phyloP scores from a whole-genome alignment of 2,888 invertebrate species.

The Drosophila borborema region DNA sequence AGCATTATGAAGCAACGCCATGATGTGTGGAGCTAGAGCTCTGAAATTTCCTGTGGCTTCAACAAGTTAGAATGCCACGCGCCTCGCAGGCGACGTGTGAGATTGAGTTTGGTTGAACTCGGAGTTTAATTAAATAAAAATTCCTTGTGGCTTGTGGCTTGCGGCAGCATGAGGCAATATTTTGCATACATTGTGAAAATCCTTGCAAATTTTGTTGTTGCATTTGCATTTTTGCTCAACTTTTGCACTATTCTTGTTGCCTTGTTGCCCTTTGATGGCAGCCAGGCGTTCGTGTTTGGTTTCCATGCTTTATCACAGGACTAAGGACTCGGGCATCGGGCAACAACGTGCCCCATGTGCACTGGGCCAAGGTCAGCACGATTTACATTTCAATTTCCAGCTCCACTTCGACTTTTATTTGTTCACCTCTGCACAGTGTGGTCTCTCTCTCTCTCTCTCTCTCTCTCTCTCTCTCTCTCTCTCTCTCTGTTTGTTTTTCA shows the following conservation, averaged over 20 bases:
- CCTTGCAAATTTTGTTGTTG: constrained; percentile 24
- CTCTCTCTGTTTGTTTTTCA: constrained; percentile 12
- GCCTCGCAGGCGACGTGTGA: background rate
- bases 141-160: constrained; percentile 31
- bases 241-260: constrained; percentile 20
- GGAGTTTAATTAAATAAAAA: constrained; percentile 64
- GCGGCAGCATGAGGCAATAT: constrained; percentile 27
- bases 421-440: background rate
- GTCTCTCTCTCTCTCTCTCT: background rate
- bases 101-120: background rate
- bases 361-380: constrained; percentile 69
- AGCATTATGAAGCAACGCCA: constrained; percentile 40
- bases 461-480: background rate
- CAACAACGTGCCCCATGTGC: constrained; percentile 34
- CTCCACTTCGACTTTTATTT: constrained; percentile 9
- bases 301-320: constrained; percentile 55
- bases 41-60: constrained; percentile 33
- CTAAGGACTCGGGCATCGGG: constrained; percentile 31
- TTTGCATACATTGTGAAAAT: constrained; percentile 59
- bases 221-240: background rate
- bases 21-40: constrained; percentile 19
- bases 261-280: constrained; percentile 35
- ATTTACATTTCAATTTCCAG: constrained; percentile 71
- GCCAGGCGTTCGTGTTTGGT: constrained; percentile 43
- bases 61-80: constrained; percentile 45